Base-by-base conservation (phyloP, 2,888 invertebrate species). In the Myathropa florea region DNA sequence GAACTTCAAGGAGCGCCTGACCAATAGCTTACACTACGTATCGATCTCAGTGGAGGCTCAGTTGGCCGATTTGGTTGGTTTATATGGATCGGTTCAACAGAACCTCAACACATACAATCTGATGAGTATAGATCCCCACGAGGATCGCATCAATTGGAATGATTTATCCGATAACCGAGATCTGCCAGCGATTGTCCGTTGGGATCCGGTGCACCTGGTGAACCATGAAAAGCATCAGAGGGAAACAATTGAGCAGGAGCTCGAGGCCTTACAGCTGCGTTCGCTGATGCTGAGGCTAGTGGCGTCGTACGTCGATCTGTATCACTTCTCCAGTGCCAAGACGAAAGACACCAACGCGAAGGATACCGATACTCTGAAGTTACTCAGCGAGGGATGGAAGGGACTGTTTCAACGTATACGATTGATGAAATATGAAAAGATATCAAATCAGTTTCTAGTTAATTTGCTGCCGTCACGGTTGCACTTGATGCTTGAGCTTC, bases 11-110 rank as follows among this genome's bases (percentile, higher is more conserved):
- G 95, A 96, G 89, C 94, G 96, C 65, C 93, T 98, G 83, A 95
- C 96, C 89, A 95, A 96, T 89, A 98, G 98, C 88, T 93, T 96
- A 77, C 97, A 98, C 93, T 96, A 95, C 91, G 95, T 94, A 83
- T 94, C 93, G 88, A 94, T 94, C 84, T 95, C 94, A 71, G 94
- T 94, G 72, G 97, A 95, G 93, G 94, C 95, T 88, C 95, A 96
- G 90, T 92, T 97, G 64, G 93, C 96, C 86, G 96, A 96, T 91
- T 93, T 97, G 81, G 93, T 95, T 23, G 93, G 88, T 92, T 93
- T 91, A 85, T 92, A 90, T 79, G 93, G 91, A 28, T 92, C 91
- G 71, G 88, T 91, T 7, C 90, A 90, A 64, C 93, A 93, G 83
- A 93, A 93, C 88, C 88, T 94, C 61, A 93, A 94, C 83, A 93